Evolutionary conservation across 2,113 vertebrate genomes (phyloP), one percentile per base, ranked within the genome.

Genomic region (Macquaria ambigua): DNA sequence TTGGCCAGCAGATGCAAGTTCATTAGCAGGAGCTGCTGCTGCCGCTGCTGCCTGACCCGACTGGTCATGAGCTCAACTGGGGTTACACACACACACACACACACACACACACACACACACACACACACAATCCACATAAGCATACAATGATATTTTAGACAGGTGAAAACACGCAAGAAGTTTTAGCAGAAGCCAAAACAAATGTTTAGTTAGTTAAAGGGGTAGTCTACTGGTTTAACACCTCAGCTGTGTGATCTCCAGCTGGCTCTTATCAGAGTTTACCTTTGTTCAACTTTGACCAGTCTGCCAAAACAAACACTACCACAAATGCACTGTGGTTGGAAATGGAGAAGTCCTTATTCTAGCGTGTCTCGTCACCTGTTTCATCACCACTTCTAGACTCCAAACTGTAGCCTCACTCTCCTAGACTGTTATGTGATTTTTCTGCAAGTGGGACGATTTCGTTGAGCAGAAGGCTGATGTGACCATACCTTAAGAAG

Each of bases 1-100:
- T 93, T 96, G 80, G 98, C 90, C 0, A 99, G 95, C 14, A 99
- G 95, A 82, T 99, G 98, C 79, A 99, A 84, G 4, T 96, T 96
- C 93, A 99, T 91, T 74, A 91, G 87, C n/a, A 94, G 88, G 16
- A 93, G 58, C 41, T 64, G 88, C 48, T 83, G 89, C 67, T 67
- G 88, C 18, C 5, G 37, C 39, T 14, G 66, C 69, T 95, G 95
- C 41, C 84, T 85, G 20, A 50, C 39, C 12, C 89, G 94, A 12
- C 89, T 92, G 93, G 96, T 96, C 52, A 86, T 63, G 67, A 88
- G 55, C 72, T 92, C 63, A 85, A 84, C 94, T 90, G 56, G 71
- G 41, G 25, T 66, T 4, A 82, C 66, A 79, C 1, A 72, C 31
- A 85, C 43, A 67, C n/a, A 70, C 25, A 58, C 43, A 67, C n/a